Percentiles rank a stretch among this genome's conserved stretches.
These are phyloP conservation scores for Periparus ater DNA, from an alignment of 2,797 vertebrate species.

Conservation along the genomic window DNA sequence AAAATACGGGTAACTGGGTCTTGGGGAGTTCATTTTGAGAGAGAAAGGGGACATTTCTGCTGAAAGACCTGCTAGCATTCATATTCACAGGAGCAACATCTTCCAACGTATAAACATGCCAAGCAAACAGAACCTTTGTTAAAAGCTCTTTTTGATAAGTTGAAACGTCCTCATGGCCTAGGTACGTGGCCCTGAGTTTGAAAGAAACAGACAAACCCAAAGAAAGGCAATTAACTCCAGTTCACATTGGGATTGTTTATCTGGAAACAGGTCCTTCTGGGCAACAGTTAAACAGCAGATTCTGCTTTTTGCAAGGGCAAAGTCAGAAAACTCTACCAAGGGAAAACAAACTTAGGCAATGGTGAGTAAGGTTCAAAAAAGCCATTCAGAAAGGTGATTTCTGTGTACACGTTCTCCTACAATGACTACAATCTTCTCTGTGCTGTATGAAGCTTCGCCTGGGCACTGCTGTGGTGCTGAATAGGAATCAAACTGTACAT, in stretches of 20 bases:
- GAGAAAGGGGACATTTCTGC: neutral
- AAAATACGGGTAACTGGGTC: neutral
- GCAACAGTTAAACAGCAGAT: neutral
- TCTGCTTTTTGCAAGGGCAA: neutral
- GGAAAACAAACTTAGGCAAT: neutral
- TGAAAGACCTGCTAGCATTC: neutral
- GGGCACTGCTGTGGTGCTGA: neutral
- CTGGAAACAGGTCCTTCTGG: neutral
- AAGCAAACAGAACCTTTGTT: neutral
- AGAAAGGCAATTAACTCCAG: neutral
- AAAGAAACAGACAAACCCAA: neutral
- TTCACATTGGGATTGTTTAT: neutral
- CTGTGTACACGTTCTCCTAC: neutral
- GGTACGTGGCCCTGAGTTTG: neutral
- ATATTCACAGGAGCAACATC: neutral
- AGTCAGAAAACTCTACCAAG: neutral
- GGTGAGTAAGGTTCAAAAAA: neutral
- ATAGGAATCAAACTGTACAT: slow-evolving; percentile 35
- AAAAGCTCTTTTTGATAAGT: neutral
- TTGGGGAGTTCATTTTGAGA: neutral
- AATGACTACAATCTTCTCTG: neutral
- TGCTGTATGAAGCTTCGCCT: neutral
- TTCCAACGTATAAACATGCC: neutral
- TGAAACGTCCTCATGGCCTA: neutral
- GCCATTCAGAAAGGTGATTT: neutral